Conservation (phyloP, 2,797 vertebrate species). For the Sorex maritimensis region DNA sequence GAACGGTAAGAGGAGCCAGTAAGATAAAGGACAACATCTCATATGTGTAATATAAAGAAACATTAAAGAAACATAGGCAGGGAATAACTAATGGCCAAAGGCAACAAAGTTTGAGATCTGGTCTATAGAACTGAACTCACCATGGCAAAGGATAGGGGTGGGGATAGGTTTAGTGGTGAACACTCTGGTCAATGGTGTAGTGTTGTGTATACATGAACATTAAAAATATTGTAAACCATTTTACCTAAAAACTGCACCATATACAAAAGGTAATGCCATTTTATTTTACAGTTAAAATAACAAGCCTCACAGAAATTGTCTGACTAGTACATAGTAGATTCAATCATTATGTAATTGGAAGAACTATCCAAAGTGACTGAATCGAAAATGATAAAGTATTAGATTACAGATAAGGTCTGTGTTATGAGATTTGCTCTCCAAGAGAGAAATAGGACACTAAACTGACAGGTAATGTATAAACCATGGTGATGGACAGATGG, state of each 20-base stretch:
- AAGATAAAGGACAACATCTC: too few relatives aligned
- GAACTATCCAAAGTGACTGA: not conserved
- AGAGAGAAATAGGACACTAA: not conserved
- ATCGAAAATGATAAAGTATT: constrained; percentile 37
- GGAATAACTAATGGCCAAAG: too few relatives aligned
- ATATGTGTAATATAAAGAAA: too few relatives aligned
- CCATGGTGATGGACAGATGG: not conserved
- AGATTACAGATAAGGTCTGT: not conserved
- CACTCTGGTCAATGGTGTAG: too few relatives aligned
- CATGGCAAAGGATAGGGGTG: too few relatives aligned
- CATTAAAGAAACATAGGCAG: too few relatives aligned
- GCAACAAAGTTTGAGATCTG: too few relatives aligned
- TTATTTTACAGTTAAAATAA: constrained; percentile 55
- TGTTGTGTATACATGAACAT: too few relatives aligned
- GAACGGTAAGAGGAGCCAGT: too few relatives aligned
- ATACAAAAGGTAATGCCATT: constrained; percentile 16
- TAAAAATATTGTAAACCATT: too few relatives aligned
- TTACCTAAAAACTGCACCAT: not conserved
- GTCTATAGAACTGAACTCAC: too few relatives aligned
- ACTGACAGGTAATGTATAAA: not conserved
- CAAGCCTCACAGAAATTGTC: not conserved
- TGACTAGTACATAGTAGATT: not conserved
- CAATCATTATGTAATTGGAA: not conserved
- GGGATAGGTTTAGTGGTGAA: too few relatives aligned
- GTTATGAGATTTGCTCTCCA: not conserved